Evolutionary conservation across 2,113 vertebrate species (phyloP).

Genomic region (Petromus typicus): DNA sequence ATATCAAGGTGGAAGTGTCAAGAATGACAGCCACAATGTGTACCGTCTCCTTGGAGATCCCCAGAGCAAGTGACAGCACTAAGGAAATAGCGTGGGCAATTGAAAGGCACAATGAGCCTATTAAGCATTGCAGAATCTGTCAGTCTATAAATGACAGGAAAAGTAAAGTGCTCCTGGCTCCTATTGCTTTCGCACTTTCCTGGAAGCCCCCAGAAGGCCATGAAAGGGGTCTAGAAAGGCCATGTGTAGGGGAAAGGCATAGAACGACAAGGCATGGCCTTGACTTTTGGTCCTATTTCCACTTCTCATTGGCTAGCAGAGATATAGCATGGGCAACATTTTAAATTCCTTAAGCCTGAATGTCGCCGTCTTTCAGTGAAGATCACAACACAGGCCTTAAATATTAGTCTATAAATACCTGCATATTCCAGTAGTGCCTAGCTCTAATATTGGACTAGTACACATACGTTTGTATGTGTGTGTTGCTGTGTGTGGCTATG

Average conservation of each 20-base stretch:
- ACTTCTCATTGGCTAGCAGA: not conserved
- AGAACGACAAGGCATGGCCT: not conserved
- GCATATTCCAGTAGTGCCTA: not conserved
- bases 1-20: slow-evolving; percentile 40
- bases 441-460: not conserved
- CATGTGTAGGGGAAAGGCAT: not conserved
- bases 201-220: not conserved
- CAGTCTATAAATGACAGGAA: slow-evolving; percentile 35
- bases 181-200: not conserved
- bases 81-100: slow-evolving; percentile 37
- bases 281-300: not conserved
- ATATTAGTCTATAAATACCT: not conserved
- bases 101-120: slow-evolving; percentile 34
- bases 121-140: slow-evolving; percentile 16
- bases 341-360: slow-evolving; percentile 1
- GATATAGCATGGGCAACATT: slow-evolving; percentile 28
- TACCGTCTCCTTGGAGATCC: slow-evolving; percentile 66
- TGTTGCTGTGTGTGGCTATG: not conserved
- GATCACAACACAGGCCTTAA: not conserved
- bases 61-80: slow-evolving; percentile 51
- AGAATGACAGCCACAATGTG: slow-evolving; percentile 55
- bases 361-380: slow-evolving; percentile 6
- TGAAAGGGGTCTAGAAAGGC: slow-evolving; percentile 32
- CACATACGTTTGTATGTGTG: not conserved
- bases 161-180: not conserved